Evolutionary conservation across 2,888 invertebrate genomes (phyloP).

Genomic region (Cheiracanthium punctorium): DNA sequence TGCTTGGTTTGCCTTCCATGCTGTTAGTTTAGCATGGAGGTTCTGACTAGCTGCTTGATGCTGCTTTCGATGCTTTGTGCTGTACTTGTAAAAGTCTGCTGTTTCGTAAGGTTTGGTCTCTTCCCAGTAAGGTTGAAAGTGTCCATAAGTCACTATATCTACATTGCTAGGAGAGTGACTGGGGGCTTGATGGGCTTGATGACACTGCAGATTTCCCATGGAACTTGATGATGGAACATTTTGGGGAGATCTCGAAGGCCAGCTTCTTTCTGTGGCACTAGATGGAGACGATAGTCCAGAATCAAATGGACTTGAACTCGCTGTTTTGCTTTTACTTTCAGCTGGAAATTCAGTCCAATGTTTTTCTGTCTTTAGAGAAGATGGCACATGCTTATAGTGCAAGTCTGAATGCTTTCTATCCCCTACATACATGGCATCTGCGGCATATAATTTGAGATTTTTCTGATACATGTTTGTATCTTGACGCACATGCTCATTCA

Average conservation of each 20-base stretch:
- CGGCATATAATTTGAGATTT: slow-evolving; percentile 44
- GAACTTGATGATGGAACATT: slow-evolving; percentile 50
- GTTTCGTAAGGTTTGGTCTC: slow-evolving; percentile 98
- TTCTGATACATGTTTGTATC: slow-evolving; percentile 52
- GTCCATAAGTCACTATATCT: slow-evolving; percentile 85
- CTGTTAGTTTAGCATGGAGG: slow-evolving; percentile 48
- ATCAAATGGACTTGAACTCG: slow-evolving; percentile 33
- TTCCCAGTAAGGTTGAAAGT: slow-evolving; percentile 90
- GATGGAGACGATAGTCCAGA: slow-evolving; percentile 44
- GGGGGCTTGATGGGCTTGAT: slow-evolving; percentile 9
- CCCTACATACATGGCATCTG: slow-evolving; percentile 48
- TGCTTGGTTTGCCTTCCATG: slow-evolving; percentile 54
- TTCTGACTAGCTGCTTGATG: slow-evolving; percentile 57
- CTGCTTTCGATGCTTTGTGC: slow-evolving; percentile 89
- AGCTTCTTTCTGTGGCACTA: slow-evolving; percentile 36
- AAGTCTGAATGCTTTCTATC: background rate
- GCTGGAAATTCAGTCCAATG: slow-evolving; percentile 35
- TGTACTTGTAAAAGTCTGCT: slow-evolving; percentile 98
- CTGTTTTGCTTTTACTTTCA: slow-evolving; percentile 12
- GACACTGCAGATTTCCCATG: slow-evolving; percentile 43
- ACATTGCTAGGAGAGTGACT: slow-evolving; percentile 39
- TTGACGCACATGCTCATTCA: background rate
- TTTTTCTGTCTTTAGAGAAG: slow-evolving; percentile 9
- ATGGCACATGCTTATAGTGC: background rate
- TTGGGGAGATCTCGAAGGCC: slow-evolving; percentile 20